Evolutionary conservation across 2,797 vertebrate species (phyloP), one percentile per base, ranked within the genome.

Genomic region (Thamnophis elegans): DNA sequence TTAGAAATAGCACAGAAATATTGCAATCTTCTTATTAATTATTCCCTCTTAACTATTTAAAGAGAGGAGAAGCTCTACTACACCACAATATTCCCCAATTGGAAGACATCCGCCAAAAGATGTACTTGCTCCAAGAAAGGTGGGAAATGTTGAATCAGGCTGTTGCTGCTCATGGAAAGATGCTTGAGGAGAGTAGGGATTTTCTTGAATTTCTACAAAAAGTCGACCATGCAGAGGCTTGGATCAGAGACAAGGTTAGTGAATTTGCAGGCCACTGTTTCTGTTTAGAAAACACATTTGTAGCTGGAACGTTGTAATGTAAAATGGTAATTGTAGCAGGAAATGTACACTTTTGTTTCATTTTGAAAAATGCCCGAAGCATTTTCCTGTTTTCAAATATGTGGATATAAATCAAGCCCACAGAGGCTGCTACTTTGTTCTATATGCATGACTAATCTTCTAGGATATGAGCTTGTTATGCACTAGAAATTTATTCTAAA

Each of bases 141-240:
- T 98, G 99, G 99, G 98, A 98, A 94, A 97, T 97, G 92, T 96
- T 99, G 94, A 98, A 98, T 95, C 96, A 94, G 92, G 97, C 97
- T 0, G 95, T 98, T 93, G 97, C 97, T n/a, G 93, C 94, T 28
- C 95, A 97, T 47, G 98, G 98, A 58, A 98, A 97, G 96, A 96
- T 98, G 97, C 97, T 99, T 93, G 98, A 98, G 92, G 98, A 98
- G 56, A 98, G 97, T 91, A 93, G 97, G 59, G 98, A 98, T 95
- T 98, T 99, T 94, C 97, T 99, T 90, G 98, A 99, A 96, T 99
- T 99, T 96, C 97, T 99, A 59, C 98, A 98, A 96, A 98, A 98
- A 93, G 98, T 98, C 18, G 98, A 99, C 47, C 97, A 98, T 58
- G 98, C 98, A 93, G 98, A 99, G 96, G 97, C 98, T 94, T 99